Conservation (phyloP, 2,113 vertebrate species). For the Onychorhynchus coronatus region DNA sequence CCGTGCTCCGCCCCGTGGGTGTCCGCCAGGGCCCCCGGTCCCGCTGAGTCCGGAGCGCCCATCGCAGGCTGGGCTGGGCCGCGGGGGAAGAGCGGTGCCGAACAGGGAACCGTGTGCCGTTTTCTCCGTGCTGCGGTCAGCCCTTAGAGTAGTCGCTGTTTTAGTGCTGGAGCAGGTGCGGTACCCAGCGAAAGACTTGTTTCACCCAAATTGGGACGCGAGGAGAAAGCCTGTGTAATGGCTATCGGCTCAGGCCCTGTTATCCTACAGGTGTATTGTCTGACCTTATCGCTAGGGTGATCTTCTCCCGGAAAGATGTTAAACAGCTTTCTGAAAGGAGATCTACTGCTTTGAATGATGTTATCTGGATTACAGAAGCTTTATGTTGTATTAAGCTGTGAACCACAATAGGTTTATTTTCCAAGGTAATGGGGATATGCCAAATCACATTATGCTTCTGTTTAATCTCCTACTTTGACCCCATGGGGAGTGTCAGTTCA, state of each 20-base stretch:
- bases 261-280: rapidly evolving
- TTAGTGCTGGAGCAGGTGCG: rapidly evolving
- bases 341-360: rapidly evolving
- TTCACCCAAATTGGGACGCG: rapidly evolving
- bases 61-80: too few relatives aligned
- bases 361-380: not conserved
- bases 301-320: not conserved
- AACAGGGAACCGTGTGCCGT: rapidly evolving
- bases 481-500: not conserved
- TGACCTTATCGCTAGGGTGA: not conserved
- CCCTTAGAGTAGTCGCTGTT: rapidly evolving
- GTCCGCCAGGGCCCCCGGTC: too few relatives aligned
- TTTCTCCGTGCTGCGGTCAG: rapidly evolving
- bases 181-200: rapidly evolving
- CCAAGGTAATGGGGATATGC: not conserved
- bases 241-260: rapidly evolving
- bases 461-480: not conserved
- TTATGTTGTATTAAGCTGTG: not conserved
- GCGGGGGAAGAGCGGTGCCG: rapidly evolving
- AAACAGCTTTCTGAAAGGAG: not conserved
- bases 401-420: not conserved
- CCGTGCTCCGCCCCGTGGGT: not conserved
- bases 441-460: not conserved
- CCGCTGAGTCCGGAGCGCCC: too few relatives aligned
- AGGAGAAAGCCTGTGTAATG: not conserved